Conservation (phyloP, 2,797 vertebrate genomes). For the Melanotaenia pygmaea region DNA sequence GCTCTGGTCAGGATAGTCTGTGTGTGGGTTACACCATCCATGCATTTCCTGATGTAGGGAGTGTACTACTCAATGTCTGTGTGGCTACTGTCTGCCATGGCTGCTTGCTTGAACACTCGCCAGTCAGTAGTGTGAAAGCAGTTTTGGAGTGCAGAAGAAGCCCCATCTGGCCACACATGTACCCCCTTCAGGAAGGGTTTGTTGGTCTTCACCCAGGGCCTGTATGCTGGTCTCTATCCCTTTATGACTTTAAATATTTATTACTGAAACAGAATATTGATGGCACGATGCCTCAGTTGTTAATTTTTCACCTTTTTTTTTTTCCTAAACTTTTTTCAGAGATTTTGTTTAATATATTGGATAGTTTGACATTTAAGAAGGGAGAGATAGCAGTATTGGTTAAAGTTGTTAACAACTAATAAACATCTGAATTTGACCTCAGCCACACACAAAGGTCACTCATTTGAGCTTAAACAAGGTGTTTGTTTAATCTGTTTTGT, state of each 20-base stretch:
- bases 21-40: background rate
- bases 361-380: background rate
- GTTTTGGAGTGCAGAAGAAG: too few relatives aligned
- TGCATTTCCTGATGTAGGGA: background rate
- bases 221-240: too few relatives aligned
- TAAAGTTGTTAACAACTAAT: too few relatives aligned
- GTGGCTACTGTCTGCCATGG: background rate
- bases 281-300: background rate
- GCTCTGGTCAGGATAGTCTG: background rate
- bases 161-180: too few relatives aligned
- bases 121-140: too few relatives aligned
- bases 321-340: background rate
- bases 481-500: too few relatives aligned
- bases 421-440: background rate
- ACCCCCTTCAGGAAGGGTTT: too few relatives aligned
- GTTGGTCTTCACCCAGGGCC: too few relatives aligned
- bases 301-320: background rate
- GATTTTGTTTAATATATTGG: background rate
- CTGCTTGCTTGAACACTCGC: background rate
- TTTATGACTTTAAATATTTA: too few relatives aligned
- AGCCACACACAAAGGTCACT: background rate
- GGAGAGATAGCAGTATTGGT: background rate
- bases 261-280: background rate
- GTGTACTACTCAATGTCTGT: background rate
- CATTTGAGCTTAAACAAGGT: too few relatives aligned